These are phyloP conservation scores for Caenorhabditis sulstoni DNA, from an alignment of 2,888 invertebrate species.

Conservation along the genomic window DNA sequence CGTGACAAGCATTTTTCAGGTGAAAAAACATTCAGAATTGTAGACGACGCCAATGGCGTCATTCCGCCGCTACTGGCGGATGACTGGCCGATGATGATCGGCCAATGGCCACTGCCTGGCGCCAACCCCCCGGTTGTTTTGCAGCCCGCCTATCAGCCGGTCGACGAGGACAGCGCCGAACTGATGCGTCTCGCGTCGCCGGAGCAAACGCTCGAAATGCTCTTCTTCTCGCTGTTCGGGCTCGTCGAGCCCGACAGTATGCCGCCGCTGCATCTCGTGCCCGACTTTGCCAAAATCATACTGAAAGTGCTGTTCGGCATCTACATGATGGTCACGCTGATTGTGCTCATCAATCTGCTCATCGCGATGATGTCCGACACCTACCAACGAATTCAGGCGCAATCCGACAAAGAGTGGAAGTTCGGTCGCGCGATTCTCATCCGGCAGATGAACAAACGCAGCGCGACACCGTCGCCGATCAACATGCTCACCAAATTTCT, in stretches of 20 bases:
- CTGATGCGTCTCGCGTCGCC: slow-evolving; percentile 80
- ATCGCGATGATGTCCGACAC: slow-evolving; percentile 99
- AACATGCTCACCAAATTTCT: slow-evolving; percentile 90
- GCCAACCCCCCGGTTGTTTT: too few relatives aligned
- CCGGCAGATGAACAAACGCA: slow-evolving; percentile 97
- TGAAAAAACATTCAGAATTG: too few relatives aligned
- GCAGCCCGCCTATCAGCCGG: slow-evolving; percentile 80
- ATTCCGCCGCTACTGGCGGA: too few relatives aligned
- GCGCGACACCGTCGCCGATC: slow-evolving; percentile 96
- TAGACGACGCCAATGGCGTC: too few relatives aligned
- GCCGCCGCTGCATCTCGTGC: slow-evolving; percentile 83
- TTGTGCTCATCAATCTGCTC: slow-evolving; percentile 96
- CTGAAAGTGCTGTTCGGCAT: slow-evolving; percentile 89
- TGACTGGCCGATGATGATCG: too few relatives aligned
- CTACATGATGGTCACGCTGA: slow-evolving; percentile 97
- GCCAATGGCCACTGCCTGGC: too few relatives aligned
- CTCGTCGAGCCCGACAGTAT: slow-evolving; percentile 85
- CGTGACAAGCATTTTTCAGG: slow-evolving; percentile 93
- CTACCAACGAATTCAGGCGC: slow-evolving; percentile 93
- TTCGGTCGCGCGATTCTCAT: slow-evolving; percentile 98
- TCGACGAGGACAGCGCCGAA: slow-evolving; percentile 79
- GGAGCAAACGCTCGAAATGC: slow-evolving; percentile 92
- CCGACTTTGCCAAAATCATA: slow-evolving; percentile 80
- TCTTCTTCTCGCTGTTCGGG: slow-evolving; percentile 86
- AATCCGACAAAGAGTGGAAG: slow-evolving; percentile 99